A percentile compares a stretch with the other conserved stretches of the same genome.
phyloP scores from a whole-genome alignment of 2,797 vertebrate genomes.

The Galagoides demidoff region DNA sequence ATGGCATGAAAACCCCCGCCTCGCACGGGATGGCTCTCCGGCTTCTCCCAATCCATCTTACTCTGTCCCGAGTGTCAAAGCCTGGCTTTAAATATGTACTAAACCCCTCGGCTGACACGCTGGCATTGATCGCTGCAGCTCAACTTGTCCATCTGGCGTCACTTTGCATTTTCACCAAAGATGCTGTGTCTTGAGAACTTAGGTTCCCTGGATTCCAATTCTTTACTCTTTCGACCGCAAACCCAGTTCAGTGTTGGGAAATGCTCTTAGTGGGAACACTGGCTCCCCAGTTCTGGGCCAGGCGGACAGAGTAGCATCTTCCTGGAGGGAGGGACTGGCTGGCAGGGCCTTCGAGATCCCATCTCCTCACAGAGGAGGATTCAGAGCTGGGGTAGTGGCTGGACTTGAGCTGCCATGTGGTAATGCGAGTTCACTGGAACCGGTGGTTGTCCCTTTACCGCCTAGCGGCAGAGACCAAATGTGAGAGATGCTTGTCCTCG shows the following conservation, averaged over 20 bases:
- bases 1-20: neutral
- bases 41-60: conserved; percentile 46
- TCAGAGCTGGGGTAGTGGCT: neutral
- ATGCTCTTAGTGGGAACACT: fast-evolving
- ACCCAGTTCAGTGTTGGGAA: neutral
- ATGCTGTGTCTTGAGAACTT: fast-evolving
- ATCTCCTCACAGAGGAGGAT: fast-evolving
- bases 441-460: neutral
- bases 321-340: neutral
- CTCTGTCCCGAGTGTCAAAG: conserved; percentile 18
- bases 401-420: neutral
- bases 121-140: neutral
- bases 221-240: neutral
- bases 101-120: neutral
- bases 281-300: neutral
- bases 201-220: neutral
- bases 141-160: neutral
- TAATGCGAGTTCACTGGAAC: too few species aligned
- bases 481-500: neutral
- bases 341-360: fast-evolving
- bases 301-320: neutral
- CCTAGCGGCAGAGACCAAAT: neutral
- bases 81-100: conserved; percentile 4
- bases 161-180: neutral
- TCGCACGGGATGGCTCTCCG: neutral